phyloP scores from a whole-genome alignment of 2,113 vertebrate genomes.

The Hemicordylus capensis region DNA sequence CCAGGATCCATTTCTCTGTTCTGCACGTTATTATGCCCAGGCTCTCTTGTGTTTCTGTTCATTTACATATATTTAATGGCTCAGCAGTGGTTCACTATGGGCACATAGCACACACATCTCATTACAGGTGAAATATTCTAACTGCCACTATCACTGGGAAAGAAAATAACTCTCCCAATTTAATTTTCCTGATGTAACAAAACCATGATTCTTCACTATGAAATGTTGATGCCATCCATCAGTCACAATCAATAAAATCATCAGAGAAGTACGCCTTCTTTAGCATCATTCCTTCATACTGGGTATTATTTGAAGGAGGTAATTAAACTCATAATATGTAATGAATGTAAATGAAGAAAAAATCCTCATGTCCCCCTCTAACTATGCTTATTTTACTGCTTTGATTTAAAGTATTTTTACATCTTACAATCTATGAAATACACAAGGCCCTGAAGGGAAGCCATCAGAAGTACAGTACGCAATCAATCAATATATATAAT shows the following conservation, averaged over 20 bases:
- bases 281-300: constrained; percentile 72
- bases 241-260: constrained; percentile 90
- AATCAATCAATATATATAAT: constrained; percentile 71
- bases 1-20: constrained; percentile 99
- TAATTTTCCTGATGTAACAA: constrained; percentile 91
- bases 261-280: constrained; percentile 77
- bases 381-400: constrained; percentile 78
- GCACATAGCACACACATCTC: constrained; percentile 92
- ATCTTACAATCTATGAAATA: constrained; percentile 71
- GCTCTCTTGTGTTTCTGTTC: constrained; percentile 99
- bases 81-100: constrained; percentile 97
- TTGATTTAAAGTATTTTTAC: constrained; percentile 77
- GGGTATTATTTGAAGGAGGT: constrained; percentile 82
- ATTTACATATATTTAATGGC: constrained; percentile 99
- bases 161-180: constrained; percentile 91
- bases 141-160: constrained; percentile 91
- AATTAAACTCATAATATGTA: constrained; percentile 86
- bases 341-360: constrained; percentile 86
- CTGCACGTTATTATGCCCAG: constrained; percentile 94
- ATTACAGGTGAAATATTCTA: constrained; percentile 98
- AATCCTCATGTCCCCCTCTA: constrained; percentile 73
- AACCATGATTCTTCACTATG: constrained; percentile 89
- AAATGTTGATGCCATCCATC: constrained; percentile 89
- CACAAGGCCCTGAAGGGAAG: constrained; percentile 67
- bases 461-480: constrained; percentile 62